Evolutionary conservation across 2,888 invertebrate species (phyloP), one percentile per base, ranked within the genome.

Genomic region (Agrotis puta): DNA sequence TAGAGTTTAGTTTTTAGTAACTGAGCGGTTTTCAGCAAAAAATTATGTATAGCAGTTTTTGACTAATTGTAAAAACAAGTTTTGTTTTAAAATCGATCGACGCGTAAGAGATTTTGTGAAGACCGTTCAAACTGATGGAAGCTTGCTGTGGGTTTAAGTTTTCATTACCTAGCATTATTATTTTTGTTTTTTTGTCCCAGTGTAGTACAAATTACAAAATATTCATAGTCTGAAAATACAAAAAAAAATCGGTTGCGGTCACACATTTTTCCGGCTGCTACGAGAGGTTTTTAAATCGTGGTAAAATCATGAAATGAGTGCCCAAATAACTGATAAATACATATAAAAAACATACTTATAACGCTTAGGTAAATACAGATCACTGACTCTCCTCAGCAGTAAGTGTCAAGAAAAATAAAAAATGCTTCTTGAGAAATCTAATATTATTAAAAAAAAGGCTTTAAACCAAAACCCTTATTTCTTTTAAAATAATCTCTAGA

Each of bases 1-100:
- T n/a, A 13, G 14, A 56, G 50, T 73, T n/a, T 18, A 33, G 22
- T 51, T 61, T 61, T 33, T 22, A 33, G 43, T 70, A 51, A 51
- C 48, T 27, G 43, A 27, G 13, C 43, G 27, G 73, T 43, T 27
- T 54, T 50, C 0, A 7, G n/a, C 39, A 16, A 74, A 54, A 74
- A 63, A 64, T 48, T 14, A 63, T 74, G 54, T 18, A 74, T 22
- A 16, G 74, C 22, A 33, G 20, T 18, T 20, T 27, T 11, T 63
- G 14, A 20, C 24, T n/a, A n/a, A n/a, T 54, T 47, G 39, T 47
- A 27, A 27, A 39, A 64, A 74, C 53, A 47, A 63, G 64, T 39
- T 53, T 54, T 4, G 16, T 9, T 48, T 64, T 7, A 33, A 51
- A 65, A 74, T 45, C 24, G n/a, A 74, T 63, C 7, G 9, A 1